Percentiles rank a stretch among this genome's conserved stretches.
These are phyloP conservation scores for Drosophila biarmipes DNA, from an alignment of 1,140 invertebrate species.

Conservation along the genomic window DNA sequence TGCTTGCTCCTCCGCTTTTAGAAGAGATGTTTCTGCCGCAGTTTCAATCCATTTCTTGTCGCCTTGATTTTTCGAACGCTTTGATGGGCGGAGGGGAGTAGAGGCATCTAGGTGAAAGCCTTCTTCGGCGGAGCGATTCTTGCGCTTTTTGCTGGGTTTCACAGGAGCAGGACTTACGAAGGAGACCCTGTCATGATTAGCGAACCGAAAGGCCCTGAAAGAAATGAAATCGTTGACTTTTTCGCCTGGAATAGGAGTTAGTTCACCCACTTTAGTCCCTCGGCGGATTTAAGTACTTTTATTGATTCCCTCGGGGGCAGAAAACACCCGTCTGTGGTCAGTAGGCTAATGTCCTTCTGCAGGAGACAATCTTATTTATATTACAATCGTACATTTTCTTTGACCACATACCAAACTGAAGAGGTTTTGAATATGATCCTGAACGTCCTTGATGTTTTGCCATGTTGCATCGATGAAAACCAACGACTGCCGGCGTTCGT, in stretches of 20 bases:
- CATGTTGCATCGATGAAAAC: slow-evolving; percentile 45
- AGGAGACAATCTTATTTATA: not conserved
- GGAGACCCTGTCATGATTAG: not conserved
- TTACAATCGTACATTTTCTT: no score
- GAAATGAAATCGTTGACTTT: not conserved
- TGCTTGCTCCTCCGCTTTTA: not conserved
- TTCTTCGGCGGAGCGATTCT: slow-evolving; percentile 30
- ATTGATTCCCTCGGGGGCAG: slow-evolving; percentile 64
- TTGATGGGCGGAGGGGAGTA: slow-evolving; percentile 32
- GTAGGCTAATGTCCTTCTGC: slow-evolving; percentile 51
- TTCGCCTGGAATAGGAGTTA: not conserved
- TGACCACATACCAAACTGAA: slow-evolving; percentile 44
- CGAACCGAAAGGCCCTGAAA: slow-evolving; percentile 36
- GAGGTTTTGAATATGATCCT: slow-evolving; percentile 62
- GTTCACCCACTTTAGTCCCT: slow-evolving; percentile 47
- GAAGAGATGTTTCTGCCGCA: not conserved
- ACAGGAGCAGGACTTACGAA: not conserved
- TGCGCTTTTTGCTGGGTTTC: slow-evolving; percentile 44
- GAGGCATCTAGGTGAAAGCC: slow-evolving; percentile 31
- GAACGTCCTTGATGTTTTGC: slow-evolving; percentile 58
- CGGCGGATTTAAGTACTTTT: slow-evolving; percentile 30
- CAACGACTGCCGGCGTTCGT: slow-evolving; percentile 45
- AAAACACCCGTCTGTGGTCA: slow-evolving; percentile 62
- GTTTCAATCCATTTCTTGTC: not conserved
- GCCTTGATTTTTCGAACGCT: slow-evolving; percentile 43